Evolutionary conservation across 2,888 invertebrate species (phyloP), one percentile per base, ranked within the genome.

Genomic region (Pomacea canaliculata): DNA sequence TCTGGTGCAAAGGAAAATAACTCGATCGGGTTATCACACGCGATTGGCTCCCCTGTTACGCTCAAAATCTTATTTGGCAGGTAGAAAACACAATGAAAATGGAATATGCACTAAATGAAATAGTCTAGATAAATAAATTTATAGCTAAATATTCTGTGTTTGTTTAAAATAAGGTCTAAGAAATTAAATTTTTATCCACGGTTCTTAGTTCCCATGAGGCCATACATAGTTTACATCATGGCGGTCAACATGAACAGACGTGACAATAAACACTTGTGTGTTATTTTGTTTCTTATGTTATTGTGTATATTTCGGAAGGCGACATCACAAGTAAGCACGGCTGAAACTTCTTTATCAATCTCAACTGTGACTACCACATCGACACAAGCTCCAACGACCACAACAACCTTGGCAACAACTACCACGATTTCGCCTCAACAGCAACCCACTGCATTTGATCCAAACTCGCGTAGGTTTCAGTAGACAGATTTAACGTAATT

Each of bases 171-270:
- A 23, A 8, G 37, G 37, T 37, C 4, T 63, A 1, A 2, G 63
- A n/a, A 56, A 56, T 16, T 56, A 56, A 56, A 56, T 56, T 2
- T 56, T 1, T 16, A 16, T 7, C 4, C 7, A 2, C 8, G 16
- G 51, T 8, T 13, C 51, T 13, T 7, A 56, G 51, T 46, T 68
- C 68, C 68, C 68, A 68, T 13, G 37, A 46, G 27, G 7, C 68
- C 48, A 12, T 46, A 13, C 27, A 23, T 76, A 78, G 80, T 80
- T 80, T 73, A 78, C 80, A 80, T 78, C 80, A 80, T 80, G 80
- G 80, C 80, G 76, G 76, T 76, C 63, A 74, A 76, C 62, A 69
- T 48, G 69, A 68, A 71, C 71, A 62, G 75, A 77, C 78, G 72
- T 76, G 80, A 74, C 68, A n/a, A 65, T 51, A 63, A 65, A 37